These are phyloP conservation scores for Antheraea yamamai DNA, from an alignment of 2,888 invertebrate species.

Conservation along the genomic window DNA sequence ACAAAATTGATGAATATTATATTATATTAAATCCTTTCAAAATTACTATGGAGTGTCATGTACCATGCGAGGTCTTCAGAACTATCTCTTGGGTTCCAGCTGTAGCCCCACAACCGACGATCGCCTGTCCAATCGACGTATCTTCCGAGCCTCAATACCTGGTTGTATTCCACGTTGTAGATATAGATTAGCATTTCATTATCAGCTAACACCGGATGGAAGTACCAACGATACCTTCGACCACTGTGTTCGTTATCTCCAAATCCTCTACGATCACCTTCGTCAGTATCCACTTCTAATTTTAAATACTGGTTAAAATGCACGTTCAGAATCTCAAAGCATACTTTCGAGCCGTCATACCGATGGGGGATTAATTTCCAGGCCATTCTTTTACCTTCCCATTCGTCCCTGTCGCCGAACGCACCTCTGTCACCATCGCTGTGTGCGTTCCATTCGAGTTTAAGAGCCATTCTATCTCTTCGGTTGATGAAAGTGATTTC, in stretches of 20 bases:
- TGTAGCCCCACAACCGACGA: slow-evolving; percentile 11
- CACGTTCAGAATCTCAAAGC: slow-evolving; percentile 14
- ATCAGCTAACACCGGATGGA: slow-evolving; percentile 1
- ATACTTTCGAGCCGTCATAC: slow-evolving; percentile 1
- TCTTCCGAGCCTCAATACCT: slow-evolving; percentile 15
- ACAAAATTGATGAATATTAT: no score
- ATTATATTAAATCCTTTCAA: neutral
- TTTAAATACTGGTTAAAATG: slow-evolving; percentile 17
- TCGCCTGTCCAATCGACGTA: neutral
- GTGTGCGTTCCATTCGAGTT: slow-evolving; percentile 1
- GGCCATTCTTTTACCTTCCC: slow-evolving; percentile 1
- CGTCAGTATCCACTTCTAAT: slow-evolving; percentile 5
- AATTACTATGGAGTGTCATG: neutral
- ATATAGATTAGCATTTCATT: slow-evolving; percentile 15
- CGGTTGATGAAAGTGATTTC: slow-evolving; percentile 8
- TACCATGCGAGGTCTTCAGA: slow-evolving; percentile 2
- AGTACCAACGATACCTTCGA: slow-evolving; percentile 12
- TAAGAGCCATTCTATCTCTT: slow-evolving; percentile 15
- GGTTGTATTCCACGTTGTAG: slow-evolving; percentile 9
- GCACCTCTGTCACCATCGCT: slow-evolving; percentile 5
- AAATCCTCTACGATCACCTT: slow-evolving; percentile 13
- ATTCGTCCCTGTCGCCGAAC: slow-evolving; percentile 16
- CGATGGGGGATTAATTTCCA: slow-evolving; percentile 14
- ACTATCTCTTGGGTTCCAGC: neutral
- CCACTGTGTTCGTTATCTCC: neutral